Conservation (phyloP, 2,888 invertebrate species). For the Beris chalybata region DNA sequence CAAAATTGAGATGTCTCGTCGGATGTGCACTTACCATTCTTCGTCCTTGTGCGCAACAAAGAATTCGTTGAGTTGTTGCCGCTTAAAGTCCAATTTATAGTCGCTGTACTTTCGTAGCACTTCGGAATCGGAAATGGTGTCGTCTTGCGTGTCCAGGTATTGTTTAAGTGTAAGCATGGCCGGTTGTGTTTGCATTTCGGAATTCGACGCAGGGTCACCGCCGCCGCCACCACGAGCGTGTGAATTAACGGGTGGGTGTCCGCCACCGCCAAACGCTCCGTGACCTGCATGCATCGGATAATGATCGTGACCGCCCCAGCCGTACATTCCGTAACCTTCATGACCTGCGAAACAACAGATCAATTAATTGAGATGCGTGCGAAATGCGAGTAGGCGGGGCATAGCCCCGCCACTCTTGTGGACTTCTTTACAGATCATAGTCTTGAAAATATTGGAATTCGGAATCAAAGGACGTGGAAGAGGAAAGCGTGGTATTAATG, state of each 20-base stretch:
- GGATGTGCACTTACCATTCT: conserved; percentile 82
- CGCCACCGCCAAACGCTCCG: conserved; percentile 47
- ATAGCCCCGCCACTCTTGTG: background rate
- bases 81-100: conserved; percentile 95
- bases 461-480: conserved; percentile 13
- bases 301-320: conserved; percentile 54
- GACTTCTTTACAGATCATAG: conserved; percentile 10
- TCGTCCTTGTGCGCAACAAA: conserved; percentile 99
- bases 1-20: background rate
- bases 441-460: conserved; percentile 18
- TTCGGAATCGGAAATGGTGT: conserved; percentile 95
- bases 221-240: conserved; percentile 39
- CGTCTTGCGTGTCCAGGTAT: conserved; percentile 94
- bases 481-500: conserved; percentile 9
- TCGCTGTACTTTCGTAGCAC: conserved; percentile 96
- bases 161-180: conserved; percentile 97
- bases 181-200: conserved; percentile 73
- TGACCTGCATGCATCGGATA: conserved; percentile 52
- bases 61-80: conserved; percentile 96
- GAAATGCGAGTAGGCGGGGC: background rate
- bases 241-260: conserved; percentile 40
- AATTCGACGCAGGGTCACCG: conserved; percentile 46
- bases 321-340: conserved; percentile 53
- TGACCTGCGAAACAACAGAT: conserved; percentile 45
- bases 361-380: background rate